A percentile compares a stretch with the other conserved stretches of the same genome.
Conservation (phyloP, 2,797 vertebrate species). For the Pterois miles region DNA sequence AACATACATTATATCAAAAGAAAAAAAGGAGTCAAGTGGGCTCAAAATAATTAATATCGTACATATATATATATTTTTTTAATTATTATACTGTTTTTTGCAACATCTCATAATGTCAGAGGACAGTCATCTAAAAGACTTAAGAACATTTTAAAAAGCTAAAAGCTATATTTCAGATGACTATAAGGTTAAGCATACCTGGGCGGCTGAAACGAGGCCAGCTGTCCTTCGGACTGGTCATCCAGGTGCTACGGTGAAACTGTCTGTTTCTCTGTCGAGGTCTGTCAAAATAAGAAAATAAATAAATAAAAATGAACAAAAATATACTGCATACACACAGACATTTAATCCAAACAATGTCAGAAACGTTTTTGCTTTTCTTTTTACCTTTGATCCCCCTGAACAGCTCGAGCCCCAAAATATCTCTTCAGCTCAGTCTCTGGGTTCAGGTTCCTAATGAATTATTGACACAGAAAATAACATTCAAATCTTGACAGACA, state of each 20-base stretch:
- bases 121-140: neutral
- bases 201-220: conserved; percentile 96
- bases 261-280: conserved; percentile 91
- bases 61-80: neutral
- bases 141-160: neutral
- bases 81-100: neutral
- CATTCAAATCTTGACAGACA: neutral
- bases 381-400: conserved; percentile 94
- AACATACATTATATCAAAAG: neutral
- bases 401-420: conserved; percentile 94
- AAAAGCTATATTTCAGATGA: neutral
- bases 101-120: neutral
- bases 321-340: neutral
- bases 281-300: conserved; percentile 67
- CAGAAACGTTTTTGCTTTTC: neutral
- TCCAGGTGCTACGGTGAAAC: conserved; percentile 91
- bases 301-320: neutral
- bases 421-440: conserved; percentile 97
- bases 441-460: conserved; percentile 92
- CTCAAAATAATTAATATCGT: neutral
- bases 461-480: conserved; percentile 19
- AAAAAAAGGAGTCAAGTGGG: neutral
- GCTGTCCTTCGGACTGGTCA: conserved; percentile 90
- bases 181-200: conserved; percentile 77
- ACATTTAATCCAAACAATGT: neutral